Conservation (phyloP, 2,888 invertebrate genomes). For the Clitarchus hookeri region DNA sequence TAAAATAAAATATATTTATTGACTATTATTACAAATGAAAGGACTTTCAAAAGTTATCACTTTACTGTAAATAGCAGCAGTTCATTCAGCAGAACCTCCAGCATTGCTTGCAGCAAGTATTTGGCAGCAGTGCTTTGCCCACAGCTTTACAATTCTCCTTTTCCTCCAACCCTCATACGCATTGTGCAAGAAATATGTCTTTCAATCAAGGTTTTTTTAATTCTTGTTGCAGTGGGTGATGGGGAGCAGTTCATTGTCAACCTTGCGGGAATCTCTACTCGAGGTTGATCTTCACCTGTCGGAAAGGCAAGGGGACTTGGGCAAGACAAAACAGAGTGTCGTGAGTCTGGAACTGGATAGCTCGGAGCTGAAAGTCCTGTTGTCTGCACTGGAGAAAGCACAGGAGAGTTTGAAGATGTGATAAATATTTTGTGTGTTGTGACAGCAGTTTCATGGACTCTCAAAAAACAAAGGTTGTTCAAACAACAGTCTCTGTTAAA, state of each 20-base stretch:
- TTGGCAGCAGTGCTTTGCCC: too few relatives aligned
- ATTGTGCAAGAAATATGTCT: too few relatives aligned
- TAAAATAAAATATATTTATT: too few relatives aligned
- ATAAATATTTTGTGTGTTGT: neutral
- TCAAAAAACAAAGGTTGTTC: neutral
- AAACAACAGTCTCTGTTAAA: neutral
- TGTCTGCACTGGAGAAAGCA: slow-evolving; percentile 35
- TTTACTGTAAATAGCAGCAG: too few relatives aligned
- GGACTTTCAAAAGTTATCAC: too few relatives aligned
- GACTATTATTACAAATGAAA: too few relatives aligned
- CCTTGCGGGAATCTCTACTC: slow-evolving; percentile 56
- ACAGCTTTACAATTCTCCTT: too few relatives aligned
- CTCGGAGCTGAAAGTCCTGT: slow-evolving; percentile 49
- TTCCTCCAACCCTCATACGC: too few relatives aligned
- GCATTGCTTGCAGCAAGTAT: too few relatives aligned
- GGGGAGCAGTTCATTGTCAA: slow-evolving; percentile 58
- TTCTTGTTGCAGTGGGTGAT: slow-evolving; percentile 53
- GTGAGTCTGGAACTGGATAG: slow-evolving; percentile 53
- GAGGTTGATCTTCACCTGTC: slow-evolving; percentile 54
- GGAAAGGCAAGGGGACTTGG: slow-evolving; percentile 38
- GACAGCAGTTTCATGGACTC: neutral
- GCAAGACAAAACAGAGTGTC: slow-evolving; percentile 34
- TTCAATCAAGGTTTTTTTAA: too few relatives aligned
- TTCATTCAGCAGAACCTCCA: too few relatives aligned
- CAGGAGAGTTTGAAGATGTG: slow-evolving; percentile 21